Evolutionary conservation across 2,113 vertebrate species (phyloP), one percentile per base, ranked within the genome.

Genomic region (Campylomormyrus tamandua): DNA sequence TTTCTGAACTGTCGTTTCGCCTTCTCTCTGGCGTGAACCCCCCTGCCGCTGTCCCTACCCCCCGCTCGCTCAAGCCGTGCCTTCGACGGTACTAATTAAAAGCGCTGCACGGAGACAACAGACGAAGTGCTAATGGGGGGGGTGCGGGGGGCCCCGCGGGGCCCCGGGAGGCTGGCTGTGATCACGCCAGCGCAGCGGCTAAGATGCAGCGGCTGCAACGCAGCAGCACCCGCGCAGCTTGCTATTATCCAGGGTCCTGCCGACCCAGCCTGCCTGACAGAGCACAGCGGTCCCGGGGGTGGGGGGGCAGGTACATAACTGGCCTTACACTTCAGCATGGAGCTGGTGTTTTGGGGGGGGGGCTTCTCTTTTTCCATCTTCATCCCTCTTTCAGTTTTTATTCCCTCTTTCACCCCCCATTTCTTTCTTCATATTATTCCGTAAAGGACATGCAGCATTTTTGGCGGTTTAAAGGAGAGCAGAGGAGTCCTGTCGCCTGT

Each of bases 41-140:
- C 83, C 83, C 39, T 27, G 11, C 89, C 77, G 46, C 42, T 94
- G 93, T 93, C 90, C 91, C 35, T n/a, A 83, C 35, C 62, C 66
- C 19, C 11, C 35, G 11, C 74, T 56, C 27, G 56, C 83, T 42
- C 90, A 91, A 93, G 90, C 93, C 94, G 91, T 89, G 91, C 91
- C 94, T 93, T 94, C 94, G 91, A 91, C 94, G 93, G 93, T 88
- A 94, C 96, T 97, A 96, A 96, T 96, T 97, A 96, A 96, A 94
- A 52, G 52, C 83, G 93, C 95, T 93, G 96, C 94, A 93, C 90
- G 92, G 95, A 93, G 95, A 93, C 95, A 96, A 94, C 95, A 96
- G 95, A 96, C 91, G 11, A 96, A 94, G 95, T 96, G 95, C 95
- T 96, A 96, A 96, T 95, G 95, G 95, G 95, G 94, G 92, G 92